Base-by-base conservation (phyloP, 2,888 invertebrate species). In the Agrochola lychnidis region DNA sequence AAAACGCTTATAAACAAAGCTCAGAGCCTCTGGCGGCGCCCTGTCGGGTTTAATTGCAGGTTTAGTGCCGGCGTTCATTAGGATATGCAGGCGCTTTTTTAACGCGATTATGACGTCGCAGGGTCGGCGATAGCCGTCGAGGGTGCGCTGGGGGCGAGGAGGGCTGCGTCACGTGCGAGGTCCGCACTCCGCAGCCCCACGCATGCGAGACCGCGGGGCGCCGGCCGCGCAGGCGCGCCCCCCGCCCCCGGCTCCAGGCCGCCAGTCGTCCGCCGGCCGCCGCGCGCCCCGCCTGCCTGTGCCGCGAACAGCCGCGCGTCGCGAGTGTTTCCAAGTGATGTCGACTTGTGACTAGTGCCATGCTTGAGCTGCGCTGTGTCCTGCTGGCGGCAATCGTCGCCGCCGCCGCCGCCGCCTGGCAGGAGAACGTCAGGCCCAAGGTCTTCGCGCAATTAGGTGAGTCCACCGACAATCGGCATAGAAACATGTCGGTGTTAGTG, bases 401-500 rank as follows among this genome's bases (percentile, higher is more conserved):
- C 96, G 91, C 92, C 91, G 95, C 95, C 96, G 97, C 93, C 97
- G 97, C 93, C 83, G 98, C 98, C 92, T 98, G 98, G 98, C 98
- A 98, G 97, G 98, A 98, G 97, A 98, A 98, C 97, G 98, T 98
- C 95, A 97, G 98, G 97, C 98, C 98, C 93, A 98, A 98, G 97
- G 98, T 98, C 98, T 98, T 98, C 97, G 98, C 98, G 95, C 98
- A 98, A 97, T 97, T 98, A 97, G 98, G 98, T 98, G 96, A 98
- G 98, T 97, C 87, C 88, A 87, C 82, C 84, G 84, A 85, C 87
- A 87, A 90, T 87, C 89, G 89, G 88, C 91, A 90, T 89, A 90
- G 90, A 90, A 91, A 91, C 90, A 91, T 92, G 91, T 89, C 89
- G 89, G 89, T 92, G 93, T 90, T 92, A 91, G 87, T 93, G 93